Evolutionary conservation across 2,888 invertebrate genomes (phyloP).

Genomic region (Drosophila recens): DNA sequence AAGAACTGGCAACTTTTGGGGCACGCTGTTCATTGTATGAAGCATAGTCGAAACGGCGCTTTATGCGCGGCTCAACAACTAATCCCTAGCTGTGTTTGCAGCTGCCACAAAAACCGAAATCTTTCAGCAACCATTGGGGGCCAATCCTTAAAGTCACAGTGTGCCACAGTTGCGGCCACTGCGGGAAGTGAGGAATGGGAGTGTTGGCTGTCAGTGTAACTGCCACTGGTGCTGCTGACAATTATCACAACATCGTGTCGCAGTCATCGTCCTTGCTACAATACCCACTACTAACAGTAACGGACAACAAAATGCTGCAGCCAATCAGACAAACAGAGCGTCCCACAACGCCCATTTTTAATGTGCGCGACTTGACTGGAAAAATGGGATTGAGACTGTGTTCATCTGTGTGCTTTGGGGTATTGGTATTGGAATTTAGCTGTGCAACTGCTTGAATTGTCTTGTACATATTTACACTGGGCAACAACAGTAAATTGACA

Average conservation of each 20-base stretch:
- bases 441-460: constrained; percentile 76
- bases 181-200: not conserved
- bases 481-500: constrained; percentile 79
- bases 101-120: constrained; percentile 60
- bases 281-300: constrained; percentile 56
- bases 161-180: constrained; percentile 28
- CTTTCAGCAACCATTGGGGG: constrained; percentile 44
- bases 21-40: constrained; percentile 48
- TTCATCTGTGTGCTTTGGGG: constrained; percentile 12
- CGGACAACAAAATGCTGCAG: constrained; percentile 54
- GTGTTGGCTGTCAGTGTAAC: constrained; percentile 9
- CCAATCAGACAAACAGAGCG: constrained; percentile 66
- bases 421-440: constrained; percentile 54
- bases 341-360: constrained; percentile 75
- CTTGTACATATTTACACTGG: constrained; percentile 74
- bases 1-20: constrained; percentile 56
- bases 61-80: constrained; percentile 66
- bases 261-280: constrained; percentile 64
- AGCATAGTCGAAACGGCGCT: constrained; percentile 59
- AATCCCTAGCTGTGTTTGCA: constrained; percentile 67
- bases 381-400: constrained; percentile 1
- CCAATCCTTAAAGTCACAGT: constrained; percentile 69
- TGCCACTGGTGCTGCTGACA: constrained; percentile 54
- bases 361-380: constrained; percentile 45
- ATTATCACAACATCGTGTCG: constrained; percentile 78